Conservation (phyloP, 2,113 vertebrate genomes). For the Neofelis nebulosa region DNA sequence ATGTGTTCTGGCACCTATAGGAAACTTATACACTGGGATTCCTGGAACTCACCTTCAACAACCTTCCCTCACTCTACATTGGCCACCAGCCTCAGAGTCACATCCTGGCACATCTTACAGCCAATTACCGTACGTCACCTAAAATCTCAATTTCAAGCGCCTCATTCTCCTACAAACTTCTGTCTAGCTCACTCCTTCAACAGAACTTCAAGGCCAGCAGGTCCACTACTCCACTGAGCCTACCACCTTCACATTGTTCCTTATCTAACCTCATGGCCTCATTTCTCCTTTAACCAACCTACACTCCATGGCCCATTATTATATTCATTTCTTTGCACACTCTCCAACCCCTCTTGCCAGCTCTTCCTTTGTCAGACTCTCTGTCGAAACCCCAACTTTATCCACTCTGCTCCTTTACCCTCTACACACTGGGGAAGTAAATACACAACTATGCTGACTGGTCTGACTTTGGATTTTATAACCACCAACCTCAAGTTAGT, state of each 20-base stretch:
- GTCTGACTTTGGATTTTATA: neutral
- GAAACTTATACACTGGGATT: neutral
- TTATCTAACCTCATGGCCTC: neutral
- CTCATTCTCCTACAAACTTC: neutral
- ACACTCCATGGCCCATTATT: neutral
- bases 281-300: neutral
- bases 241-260: neutral
- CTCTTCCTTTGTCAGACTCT: neutral
- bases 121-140: neutral
- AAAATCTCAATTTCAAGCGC: neutral
- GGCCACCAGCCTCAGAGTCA: neutral
- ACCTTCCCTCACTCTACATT: neutral
- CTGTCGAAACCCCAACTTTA: neutral
- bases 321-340: neutral
- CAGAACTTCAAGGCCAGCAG: neutral
- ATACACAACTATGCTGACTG: neutral
- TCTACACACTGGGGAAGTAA: neutral
- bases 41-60: neutral
- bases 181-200: neutral
- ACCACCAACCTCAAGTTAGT: conserved; percentile 19
- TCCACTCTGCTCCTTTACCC: neutral
- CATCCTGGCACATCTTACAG: neutral
- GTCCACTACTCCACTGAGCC: neutral
- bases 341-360: neutral
- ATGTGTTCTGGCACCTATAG: neutral